These are phyloP conservation scores for Gobiocypris rarus DNA, from an alignment of 2,113 vertebrate species.

Conservation along the genomic window DNA sequence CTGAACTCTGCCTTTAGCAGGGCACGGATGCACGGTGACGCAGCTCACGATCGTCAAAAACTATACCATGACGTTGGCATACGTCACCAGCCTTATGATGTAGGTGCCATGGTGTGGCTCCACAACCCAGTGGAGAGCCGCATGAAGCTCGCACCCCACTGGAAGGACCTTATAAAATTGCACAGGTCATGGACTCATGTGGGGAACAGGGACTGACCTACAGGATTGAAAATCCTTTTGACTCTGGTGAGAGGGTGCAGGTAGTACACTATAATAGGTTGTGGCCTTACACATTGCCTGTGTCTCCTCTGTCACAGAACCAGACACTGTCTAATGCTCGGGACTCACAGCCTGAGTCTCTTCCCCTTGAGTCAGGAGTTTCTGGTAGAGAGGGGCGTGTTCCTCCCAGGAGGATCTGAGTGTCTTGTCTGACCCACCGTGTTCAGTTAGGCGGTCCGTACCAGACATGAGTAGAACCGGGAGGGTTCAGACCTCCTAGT, in stretches of 20 bases:
- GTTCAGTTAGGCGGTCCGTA: not conserved
- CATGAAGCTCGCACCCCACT: not conserved
- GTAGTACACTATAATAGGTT: constrained; percentile 5
- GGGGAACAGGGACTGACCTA: constrained; percentile 3
- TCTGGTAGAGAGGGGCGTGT: not conserved
- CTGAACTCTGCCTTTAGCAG: not conserved
- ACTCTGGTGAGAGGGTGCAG: not conserved
- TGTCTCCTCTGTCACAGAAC: not conserved
- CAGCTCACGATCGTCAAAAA: not conserved
- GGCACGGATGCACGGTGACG: not conserved
- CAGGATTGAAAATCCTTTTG: not conserved
- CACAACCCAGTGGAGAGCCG: not conserved
- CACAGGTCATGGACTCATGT: not conserved
- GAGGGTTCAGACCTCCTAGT: not conserved
- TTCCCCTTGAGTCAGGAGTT: not conserved
- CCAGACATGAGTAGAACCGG: not conserved
- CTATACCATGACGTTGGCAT: not conserved
- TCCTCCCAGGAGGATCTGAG: no score
- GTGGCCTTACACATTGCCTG: not conserved
- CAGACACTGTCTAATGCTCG: not conserved
- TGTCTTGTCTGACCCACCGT: not conserved
- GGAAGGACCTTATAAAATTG: constrained; percentile 1
- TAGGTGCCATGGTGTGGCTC: constrained; percentile 9
- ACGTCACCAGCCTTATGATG: not conserved
- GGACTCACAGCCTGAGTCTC: not conserved